Evolutionary conservation across 2,113 vertebrate genomes (phyloP).

Genomic region (Meleagris gallopavo): DNA sequence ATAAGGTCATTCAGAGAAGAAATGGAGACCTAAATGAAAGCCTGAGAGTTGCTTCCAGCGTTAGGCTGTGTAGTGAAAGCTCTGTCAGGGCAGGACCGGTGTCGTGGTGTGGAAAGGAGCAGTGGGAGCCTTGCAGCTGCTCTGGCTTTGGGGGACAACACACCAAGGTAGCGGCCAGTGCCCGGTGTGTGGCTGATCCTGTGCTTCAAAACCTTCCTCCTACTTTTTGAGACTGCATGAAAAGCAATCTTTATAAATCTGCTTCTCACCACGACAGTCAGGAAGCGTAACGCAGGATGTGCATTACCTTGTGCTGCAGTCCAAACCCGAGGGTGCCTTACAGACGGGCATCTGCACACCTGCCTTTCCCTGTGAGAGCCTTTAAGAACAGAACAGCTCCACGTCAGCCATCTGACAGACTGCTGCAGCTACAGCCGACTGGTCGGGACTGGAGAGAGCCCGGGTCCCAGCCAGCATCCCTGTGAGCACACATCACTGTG

Average conservation of each 20-base stretch:
- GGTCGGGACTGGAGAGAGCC: neutral
- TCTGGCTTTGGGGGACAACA: neutral
- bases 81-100: neutral
- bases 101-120: neutral
- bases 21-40: fast-evolving
- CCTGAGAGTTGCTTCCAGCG: neutral
- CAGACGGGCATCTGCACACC: fast-evolving
- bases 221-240: neutral
- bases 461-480: neutral
- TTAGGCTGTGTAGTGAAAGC: neutral
- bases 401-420: neutral
- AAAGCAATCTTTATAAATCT: neutral
- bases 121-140: neutral
- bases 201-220: neutral
- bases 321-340: neutral
- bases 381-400: neutral
- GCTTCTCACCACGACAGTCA: neutral
- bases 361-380: neutral
- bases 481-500: fast-evolving
- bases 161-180: neutral
- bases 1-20: neutral
- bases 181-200: neutral
- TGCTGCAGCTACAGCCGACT: neutral
- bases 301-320: neutral
- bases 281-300: neutral